Base-by-base conservation (phyloP, 2,797 vertebrate species). In the Acestrorhynchus altus region DNA sequence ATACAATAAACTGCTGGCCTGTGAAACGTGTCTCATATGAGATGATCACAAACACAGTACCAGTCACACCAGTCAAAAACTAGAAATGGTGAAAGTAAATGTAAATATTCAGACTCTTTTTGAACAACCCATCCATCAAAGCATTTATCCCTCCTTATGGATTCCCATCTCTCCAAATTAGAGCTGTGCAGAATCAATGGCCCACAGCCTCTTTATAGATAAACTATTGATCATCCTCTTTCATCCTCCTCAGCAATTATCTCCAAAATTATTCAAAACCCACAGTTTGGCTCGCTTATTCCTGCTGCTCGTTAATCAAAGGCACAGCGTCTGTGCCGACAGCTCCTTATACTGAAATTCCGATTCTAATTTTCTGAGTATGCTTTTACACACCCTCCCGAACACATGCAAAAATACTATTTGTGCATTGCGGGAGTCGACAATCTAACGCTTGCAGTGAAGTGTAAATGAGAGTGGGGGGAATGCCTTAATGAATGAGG, bases 251-350 rank as follows among this genome's bases (percentile, higher is more conserved):
- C 35, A 59, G 54, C 52, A 71, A 81, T 83, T 83, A 77, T 69
- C 71, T 77, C 44, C 11, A 49, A 69, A 76, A 81, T 81, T 77
- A 83, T 79, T 85, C 73, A 85, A 79, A 73, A 74, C 63, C 73
- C 47, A 61, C 68, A 39, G 22, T 83, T 81, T 77, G 74, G 35
- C 46, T 74, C 57, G 52, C 54, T 60, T 11, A 16, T 0, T 26
- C 26, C 26, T 52, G 44, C 59, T 54, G 66, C 66, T 77, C 69
- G 51, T 77, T 75, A 70, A 80, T 83, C 80, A 82, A 69, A 71
- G n/a, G 8, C 47, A 15, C 40, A 16, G 72, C 51, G 26, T 66
- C 39, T 51, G 57, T 56, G 69, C 26, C 57, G 63, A 60, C 40
- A 44, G 51, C 24, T 57, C 24, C 57, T 72, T 51, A 70, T 9